Evolutionary conservation across 2,113 vertebrate species (phyloP).

Genomic region (Oryzias melastigma): DNA sequence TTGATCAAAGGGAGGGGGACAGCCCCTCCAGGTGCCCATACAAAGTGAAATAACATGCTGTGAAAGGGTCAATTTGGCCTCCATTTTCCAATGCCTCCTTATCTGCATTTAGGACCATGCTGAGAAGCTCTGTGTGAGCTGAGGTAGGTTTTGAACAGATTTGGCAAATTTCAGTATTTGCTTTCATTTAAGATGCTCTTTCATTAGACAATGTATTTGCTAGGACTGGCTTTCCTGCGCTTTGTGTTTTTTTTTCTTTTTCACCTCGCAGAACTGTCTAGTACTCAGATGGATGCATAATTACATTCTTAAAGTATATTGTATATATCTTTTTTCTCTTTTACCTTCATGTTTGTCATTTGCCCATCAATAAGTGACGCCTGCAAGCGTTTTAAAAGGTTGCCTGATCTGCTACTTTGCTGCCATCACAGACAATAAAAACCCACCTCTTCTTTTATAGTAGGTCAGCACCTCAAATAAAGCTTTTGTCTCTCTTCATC

Average conservation of each 20-base stretch:
- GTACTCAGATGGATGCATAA: not conserved
- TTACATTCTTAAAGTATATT: not conserved
- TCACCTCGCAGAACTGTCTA: not conserved
- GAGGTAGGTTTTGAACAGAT: conserved; percentile 55
- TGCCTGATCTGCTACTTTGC: conserved; percentile 18
- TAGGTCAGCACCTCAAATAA: conserved; percentile 40
- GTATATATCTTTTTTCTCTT: too few species aligned
- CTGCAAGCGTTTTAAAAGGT: conserved; percentile 10
- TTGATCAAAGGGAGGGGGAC: conserved; percentile 94
- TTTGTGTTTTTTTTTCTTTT: conserved; percentile 23
- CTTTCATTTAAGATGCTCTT: conserved; percentile 77
- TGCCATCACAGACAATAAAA: conserved; percentile 11
- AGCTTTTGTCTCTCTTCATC: conserved; percentile 44
- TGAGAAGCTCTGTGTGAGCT: conserved; percentile 78
- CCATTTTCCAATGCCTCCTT: conserved; percentile 95
- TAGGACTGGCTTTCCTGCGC: conserved; percentile 18
- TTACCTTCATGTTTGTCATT: too few species aligned
- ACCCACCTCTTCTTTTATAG: conserved; percentile 5
- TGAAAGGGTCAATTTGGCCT: conserved; percentile 98
- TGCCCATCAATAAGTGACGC: too few species aligned
- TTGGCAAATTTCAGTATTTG: conserved; percentile 84
- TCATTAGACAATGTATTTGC: conserved; percentile 80
- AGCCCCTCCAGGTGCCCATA: conserved; percentile 93
- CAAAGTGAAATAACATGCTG: conserved; percentile 90
- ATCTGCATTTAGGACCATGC: conserved; percentile 86